A percentile compares a stretch with the other conserved stretches of the same genome.
These are phyloP conservation scores for Malurus elegans DNA, from an alignment of 2,113 vertebrate species.

Conservation along the genomic window DNA sequence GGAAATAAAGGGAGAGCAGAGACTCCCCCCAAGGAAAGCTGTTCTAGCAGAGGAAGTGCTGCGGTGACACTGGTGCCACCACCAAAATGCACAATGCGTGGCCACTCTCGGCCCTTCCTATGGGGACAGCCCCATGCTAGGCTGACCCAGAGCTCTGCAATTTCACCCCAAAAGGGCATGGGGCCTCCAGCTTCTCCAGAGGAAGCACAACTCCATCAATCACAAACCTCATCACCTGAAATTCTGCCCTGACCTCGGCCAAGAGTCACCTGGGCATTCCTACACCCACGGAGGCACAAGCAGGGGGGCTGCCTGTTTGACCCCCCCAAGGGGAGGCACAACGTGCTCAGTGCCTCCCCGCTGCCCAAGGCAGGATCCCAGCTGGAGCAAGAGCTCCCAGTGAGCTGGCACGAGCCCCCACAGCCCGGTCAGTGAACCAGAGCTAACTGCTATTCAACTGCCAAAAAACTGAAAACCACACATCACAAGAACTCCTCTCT, in stretches of 20 bases:
- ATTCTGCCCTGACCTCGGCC: neutral
- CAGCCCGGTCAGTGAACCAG: neutral
- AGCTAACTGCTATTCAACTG: neutral
- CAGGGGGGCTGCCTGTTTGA: neutral
- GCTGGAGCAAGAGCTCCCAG: neutral
- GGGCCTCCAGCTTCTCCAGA: neutral
- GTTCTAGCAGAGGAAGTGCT: neutral
- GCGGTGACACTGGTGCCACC: accelerated
- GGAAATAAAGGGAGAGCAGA: neutral
- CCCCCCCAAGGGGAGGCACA: neutral
- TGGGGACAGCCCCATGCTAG: neutral
- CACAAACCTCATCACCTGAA: neutral
- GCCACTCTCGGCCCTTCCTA: neutral
- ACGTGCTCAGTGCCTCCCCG: accelerated
- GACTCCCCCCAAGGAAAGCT: neutral
- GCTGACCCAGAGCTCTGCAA: neutral
- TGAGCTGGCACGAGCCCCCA: accelerated
- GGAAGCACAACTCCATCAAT: neutral
- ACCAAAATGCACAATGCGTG: accelerated
- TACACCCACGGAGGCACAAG: neutral
- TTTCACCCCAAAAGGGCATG: neutral
- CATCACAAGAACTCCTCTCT: neutral
- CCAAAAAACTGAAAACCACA: neutral
- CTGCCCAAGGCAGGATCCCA: neutral
- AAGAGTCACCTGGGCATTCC: accelerated